Base-by-base conservation (phyloP, 2,888 invertebrate species). In the Uropetala carovei region DNA sequence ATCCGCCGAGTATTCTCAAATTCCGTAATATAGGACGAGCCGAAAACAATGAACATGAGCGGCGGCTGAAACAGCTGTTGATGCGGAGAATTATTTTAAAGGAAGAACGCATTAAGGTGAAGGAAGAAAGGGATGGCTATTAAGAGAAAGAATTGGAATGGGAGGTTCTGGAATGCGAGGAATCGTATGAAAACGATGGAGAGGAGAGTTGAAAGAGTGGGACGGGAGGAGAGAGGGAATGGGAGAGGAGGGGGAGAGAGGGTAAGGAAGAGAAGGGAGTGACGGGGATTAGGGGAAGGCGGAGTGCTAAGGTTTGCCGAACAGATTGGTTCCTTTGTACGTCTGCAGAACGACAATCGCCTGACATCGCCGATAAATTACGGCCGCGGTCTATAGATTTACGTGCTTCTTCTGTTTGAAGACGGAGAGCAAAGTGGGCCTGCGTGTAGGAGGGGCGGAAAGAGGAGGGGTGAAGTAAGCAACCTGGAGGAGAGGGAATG, bases 281-380 rank as follows among this genome's bases (percentile, higher is more conserved):
- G 14, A 30, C 60, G 57, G 30, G 89, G 89, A 89, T 89, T 89
- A 89, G 89, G 60, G 89, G 89, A 64, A 89, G 89, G 89, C 64
- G n/a, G 89, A 64, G 89, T 64, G 89, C 89, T 89, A 89, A 89
- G 75, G 89, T 89, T 89, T 89, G 64, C 89, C 89, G 68, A 89
- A 89, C 89, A 89, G 89, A 89, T 89, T 89, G 89, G 89, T 89
- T 89, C 64, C 89, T 89, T 89, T 89, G 68, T 89, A 89, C 59
- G 89, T 89, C 89, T 89, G 27, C 60, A 64, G 89, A 89, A 64
- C 89, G 89, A 89, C 89, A 68, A 89, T 89, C 89, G 89, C 60
- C 64, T 89, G 89, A 89, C 89, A 56, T 89, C 89, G 89, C 64
- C 89, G 89, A 89, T 89, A 89, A 89, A 89, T 89, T 89, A 89